These are phyloP conservation scores for Cotesia chilonis DNA, from an alignment of 1,140 invertebrate genomes.

Conservation along the genomic window DNA sequence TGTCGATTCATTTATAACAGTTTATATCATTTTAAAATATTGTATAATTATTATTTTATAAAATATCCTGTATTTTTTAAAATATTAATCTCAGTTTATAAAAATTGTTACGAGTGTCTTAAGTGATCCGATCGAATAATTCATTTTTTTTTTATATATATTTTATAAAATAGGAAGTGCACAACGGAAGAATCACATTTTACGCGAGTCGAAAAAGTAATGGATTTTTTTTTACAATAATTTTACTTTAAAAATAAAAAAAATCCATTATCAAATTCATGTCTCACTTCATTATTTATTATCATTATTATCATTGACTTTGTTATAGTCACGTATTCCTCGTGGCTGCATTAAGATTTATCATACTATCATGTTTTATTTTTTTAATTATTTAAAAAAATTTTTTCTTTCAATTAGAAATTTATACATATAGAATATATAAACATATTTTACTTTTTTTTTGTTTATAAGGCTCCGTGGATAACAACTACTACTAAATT, in stretches of 20 bases:
- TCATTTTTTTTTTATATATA: no score
- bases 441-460: conserved; percentile 24
- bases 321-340: conserved; percentile 8
- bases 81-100: neutral
- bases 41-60: neutral
- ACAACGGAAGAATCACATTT: conserved; percentile 36
- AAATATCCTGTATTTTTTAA: conserved; percentile 2
- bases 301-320: conserved; percentile 4
- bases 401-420: conserved; percentile 40
- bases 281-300: conserved; percentile 5
- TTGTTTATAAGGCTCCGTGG: conserved; percentile 58
- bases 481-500: conserved; percentile 58
- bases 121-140: conserved; percentile 13
- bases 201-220: neutral
- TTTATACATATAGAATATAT: conserved; percentile 44
- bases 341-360: neutral
- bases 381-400: conserved; percentile 9
- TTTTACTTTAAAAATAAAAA: neutral
- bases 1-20: no score
- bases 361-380: neutral
- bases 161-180: conserved; percentile 31
- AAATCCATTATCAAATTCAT: conserved; percentile 3
- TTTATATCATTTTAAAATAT: neutral
- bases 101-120: conserved; percentile 4
- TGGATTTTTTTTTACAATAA: neutral